A percentile compares a stretch with the other conserved stretches of the same genome.
These are phyloP conservation scores for Enteromius argenteus DNA, from an alignment of 2,797 vertebrate genomes.

Conservation along the genomic window DNA sequence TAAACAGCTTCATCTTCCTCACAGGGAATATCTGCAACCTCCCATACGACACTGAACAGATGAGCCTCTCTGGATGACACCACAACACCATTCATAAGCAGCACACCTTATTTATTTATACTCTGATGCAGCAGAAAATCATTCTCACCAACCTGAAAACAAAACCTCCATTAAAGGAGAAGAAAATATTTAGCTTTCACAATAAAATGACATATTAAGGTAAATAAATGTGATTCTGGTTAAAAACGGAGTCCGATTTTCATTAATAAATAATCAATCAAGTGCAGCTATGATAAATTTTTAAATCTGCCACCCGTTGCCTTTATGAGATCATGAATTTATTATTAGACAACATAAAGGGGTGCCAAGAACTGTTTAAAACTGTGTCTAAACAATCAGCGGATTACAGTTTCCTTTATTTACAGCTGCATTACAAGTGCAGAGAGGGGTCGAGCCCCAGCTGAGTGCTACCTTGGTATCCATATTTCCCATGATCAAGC, in stretches of 20 bases:
- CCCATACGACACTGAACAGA: background rate
- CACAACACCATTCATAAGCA: constrained; percentile 26
- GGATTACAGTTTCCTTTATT: constrained; percentile 30
- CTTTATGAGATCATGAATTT: constrained; percentile 43
- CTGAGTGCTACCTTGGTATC: constrained; percentile 21
- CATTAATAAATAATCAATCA: constrained; percentile 32
- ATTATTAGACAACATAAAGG: constrained; percentile 30
- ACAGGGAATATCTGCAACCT: constrained; percentile 15
- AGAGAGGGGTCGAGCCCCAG: background rate
- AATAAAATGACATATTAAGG: constrained; percentile 2
- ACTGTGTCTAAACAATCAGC: constrained; percentile 17
- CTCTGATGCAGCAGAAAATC: background rate
- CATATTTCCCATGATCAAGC: constrained; percentile 20
- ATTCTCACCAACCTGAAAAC: background rate
- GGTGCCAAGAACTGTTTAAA: constrained; percentile 25
- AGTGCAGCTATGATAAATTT: constrained; percentile 15
- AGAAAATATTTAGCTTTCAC: background rate
- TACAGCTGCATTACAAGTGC: constrained; percentile 20
- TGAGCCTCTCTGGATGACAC: constrained; percentile 15
- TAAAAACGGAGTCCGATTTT: background rate
- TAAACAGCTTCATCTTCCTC: constrained; percentile 29
- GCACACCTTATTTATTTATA: constrained; percentile 25
- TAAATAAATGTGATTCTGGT: constrained; percentile 11
- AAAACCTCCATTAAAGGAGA: background rate
- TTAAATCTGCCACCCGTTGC: constrained; percentile 12